Percentiles rank a stretch among this genome's conserved stretches.
phyloP scores from a whole-genome alignment of 2,888 invertebrate species.

The Tuta absoluta region DNA sequence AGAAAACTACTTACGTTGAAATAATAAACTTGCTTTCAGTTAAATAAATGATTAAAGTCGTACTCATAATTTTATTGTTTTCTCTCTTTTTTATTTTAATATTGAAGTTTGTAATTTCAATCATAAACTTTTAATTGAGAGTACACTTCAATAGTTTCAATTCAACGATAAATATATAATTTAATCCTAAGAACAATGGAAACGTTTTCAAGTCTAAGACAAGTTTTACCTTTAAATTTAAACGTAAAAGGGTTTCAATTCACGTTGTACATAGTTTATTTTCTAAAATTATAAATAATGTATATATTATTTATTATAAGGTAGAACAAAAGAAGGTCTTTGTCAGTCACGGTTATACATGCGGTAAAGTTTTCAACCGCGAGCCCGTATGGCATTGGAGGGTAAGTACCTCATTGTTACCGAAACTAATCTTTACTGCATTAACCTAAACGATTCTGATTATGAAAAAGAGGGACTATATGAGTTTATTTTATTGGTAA shows the following conservation, averaged over 20 bases:
- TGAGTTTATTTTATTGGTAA: not conserved
- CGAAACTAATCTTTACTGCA: not conserved
- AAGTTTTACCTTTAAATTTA: too few relatives aligned
- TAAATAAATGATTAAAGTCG: too few relatives aligned
- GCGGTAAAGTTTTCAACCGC: conserved; percentile 8
- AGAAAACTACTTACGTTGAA: too few relatives aligned
- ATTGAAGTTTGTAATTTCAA: too few relatives aligned
- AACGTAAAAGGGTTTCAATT: too few relatives aligned
- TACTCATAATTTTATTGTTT: not conserved
- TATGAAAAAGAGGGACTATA: too few relatives aligned
- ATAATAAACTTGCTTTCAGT: too few relatives aligned
- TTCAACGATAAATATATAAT: not conserved
- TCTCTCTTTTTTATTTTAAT: not conserved
- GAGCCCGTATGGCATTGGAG: conserved; percentile 7
- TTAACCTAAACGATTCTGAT: not conserved
- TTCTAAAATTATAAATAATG: not conserved
- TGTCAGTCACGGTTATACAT: conserved; percentile 6
- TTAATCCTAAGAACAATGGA: not conserved
- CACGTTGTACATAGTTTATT: too few relatives aligned
- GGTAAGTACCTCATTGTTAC: not conserved
- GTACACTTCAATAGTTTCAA: not conserved
- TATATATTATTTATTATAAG: not conserved
- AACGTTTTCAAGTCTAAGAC: too few relatives aligned
- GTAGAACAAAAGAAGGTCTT: conserved; percentile 11
- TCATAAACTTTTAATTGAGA: not conserved